Evolutionary conservation across 2,113 vertebrate species (phyloP).

Genomic region (Mustela nigripes): DNA sequence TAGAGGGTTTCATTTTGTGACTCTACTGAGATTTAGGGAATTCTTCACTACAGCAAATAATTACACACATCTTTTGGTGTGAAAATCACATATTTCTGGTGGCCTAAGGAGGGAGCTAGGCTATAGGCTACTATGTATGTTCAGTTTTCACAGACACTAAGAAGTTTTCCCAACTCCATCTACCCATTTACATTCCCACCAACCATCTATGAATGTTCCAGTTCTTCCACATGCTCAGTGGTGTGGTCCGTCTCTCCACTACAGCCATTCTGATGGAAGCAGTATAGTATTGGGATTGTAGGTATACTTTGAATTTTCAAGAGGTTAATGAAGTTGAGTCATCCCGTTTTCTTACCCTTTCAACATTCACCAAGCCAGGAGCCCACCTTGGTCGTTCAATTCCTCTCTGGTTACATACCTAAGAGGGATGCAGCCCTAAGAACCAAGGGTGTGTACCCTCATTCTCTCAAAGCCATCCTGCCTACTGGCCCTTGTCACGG

Average conservation of each 20-base stretch:
- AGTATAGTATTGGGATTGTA: not conserved
- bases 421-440: not conserved
- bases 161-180: slow-evolving; percentile 17
- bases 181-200: not conserved
- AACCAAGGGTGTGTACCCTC: not conserved
- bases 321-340: not conserved
- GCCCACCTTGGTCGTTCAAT: not conserved
- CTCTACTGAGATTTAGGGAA: not conserved
- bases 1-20: not conserved
- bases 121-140: not conserved
- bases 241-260: not conserved
- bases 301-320: not conserved
- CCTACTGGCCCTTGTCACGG: not conserved
- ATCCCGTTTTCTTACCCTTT: not conserved
- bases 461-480: not conserved
- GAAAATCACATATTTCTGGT: not conserved
- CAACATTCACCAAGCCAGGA: not conserved
- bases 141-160: not conserved
- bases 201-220: not conserved
- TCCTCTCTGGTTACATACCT: not conserved
- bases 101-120: not conserved
- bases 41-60: not conserved
- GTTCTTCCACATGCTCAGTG: not conserved
- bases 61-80: not conserved
- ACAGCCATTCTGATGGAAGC: not conserved